Base-by-base conservation (phyloP, 2,888 invertebrate genomes). In the Amphipoea oculea region DNA sequence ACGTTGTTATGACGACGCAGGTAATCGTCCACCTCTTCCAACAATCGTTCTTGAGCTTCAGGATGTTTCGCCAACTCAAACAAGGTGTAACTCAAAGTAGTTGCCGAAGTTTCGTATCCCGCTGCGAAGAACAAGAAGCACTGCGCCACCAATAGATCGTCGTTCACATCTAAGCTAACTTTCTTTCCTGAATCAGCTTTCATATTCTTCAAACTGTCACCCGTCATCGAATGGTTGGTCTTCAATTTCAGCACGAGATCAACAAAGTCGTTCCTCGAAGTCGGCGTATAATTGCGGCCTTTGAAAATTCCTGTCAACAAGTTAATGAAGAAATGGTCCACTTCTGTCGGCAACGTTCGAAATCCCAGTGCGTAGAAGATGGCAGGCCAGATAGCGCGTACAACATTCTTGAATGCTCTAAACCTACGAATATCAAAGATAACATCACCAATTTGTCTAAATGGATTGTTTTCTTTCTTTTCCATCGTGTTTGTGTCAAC, bases 131-230 rank as follows among this genome's bases (percentile, higher is more conserved):
- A 97, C 0, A 97, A 90, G 54, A 97, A 94, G 4, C 97, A 96
- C 78, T 98, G 97, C 0, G 97, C 96, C 0, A 96, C 94, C 9
- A 97, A 85, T 62, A 97, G 89, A 4, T 96, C 94, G 20, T 97
- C 89, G 0, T 95, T 92, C 0, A 97, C 89, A 4, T 93, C 89
- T 0, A 96, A 60, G 20, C 85, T 84, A 1, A 91, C 86, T 70
- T 89, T 93, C 20, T 91, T 89, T 4, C 84, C 85, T 0, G 81
- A 88, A 0, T 90, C 91, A 51, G 17, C 85, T 63, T 91, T 92
- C 85, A 92, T 85, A 62, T 92, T 94, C 0, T 70, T 89, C 42
- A 95, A 83, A 71, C 92, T 91, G 77, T 94, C 94, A 0, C 95
- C 95, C 3, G 81, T 84, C 42, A 95, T 88, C 23, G 76, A 85